These are phyloP conservation scores for Falcunculus frontatus DNA, from an alignment of 2,113 vertebrate genomes.

Conservation along the genomic window DNA sequence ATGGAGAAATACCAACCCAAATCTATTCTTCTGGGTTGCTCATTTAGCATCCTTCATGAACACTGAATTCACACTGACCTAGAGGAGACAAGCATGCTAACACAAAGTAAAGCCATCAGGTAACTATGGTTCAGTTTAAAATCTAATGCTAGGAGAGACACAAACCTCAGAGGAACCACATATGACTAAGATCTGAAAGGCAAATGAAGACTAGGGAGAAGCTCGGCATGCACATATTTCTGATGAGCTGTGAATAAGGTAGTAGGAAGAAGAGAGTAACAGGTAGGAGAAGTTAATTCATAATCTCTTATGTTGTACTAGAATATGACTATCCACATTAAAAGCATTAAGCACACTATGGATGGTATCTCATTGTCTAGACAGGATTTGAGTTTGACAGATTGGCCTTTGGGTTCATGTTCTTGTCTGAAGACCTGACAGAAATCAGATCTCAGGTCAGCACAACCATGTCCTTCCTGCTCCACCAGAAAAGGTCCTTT, in stretches of 20 bases:
- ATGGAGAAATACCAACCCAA: not conserved
- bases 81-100: not conserved
- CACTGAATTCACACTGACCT: not conserved
- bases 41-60: not conserved
- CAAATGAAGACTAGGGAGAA: not conserved
- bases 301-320: not conserved
- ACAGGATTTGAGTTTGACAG: not conserved
- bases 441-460: not conserved
- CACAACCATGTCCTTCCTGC: fast-evolving
- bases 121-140: not conserved
- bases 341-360: not conserved
- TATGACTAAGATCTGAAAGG: not conserved
- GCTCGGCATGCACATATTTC: fast-evolving
- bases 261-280: not conserved
- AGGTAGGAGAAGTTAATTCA: not conserved
- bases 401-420: not conserved
- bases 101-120: not conserved
- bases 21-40: not conserved
- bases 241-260: not conserved
- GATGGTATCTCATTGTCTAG: not conserved
- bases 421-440: not conserved
- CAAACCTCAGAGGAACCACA: not conserved
- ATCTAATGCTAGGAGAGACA: not conserved
- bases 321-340: not conserved
- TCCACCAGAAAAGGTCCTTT: not conserved